phyloP scores from a whole-genome alignment of 1,140 invertebrate genomes.

The Varroa destructor region DNA sequence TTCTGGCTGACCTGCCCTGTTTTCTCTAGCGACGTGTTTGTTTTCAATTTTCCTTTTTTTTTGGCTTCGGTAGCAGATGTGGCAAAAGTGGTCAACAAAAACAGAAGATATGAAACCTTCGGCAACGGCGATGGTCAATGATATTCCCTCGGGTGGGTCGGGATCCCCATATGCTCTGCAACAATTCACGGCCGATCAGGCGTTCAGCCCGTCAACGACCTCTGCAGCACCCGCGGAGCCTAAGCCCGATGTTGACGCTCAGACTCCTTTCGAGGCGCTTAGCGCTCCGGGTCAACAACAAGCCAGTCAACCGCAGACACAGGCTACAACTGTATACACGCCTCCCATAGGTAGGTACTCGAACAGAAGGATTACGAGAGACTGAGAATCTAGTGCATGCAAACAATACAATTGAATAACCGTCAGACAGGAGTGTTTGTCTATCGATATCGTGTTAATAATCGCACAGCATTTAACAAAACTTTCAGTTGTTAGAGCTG shows the following conservation, averaged over 20 bases:
- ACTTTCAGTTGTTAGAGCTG: too few relatives aligned
- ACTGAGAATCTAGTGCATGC: too few relatives aligned
- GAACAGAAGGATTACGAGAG: too few relatives aligned
- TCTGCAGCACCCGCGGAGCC: slow-evolving; percentile 14
- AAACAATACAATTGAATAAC: too few relatives aligned
- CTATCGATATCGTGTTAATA: too few relatives aligned
- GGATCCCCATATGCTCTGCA: slow-evolving; percentile 16
- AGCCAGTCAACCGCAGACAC: background rate
- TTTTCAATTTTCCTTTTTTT: too few relatives aligned
- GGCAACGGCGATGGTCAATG: slow-evolving; percentile 25
- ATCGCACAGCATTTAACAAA: too few relatives aligned
- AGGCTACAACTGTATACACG: slow-evolving; percentile 23
- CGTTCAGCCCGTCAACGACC: slow-evolving; percentile 24
- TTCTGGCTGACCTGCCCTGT: too few relatives aligned
- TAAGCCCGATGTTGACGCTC: slow-evolving; percentile 6
- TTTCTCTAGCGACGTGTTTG: too few relatives aligned
- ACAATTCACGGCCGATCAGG: slow-evolving; percentile 23
- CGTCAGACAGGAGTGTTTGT: too few relatives aligned
- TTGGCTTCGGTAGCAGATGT: slow-evolving; percentile 8
- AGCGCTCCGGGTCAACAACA: background rate
- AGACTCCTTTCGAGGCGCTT: slow-evolving; percentile 10
- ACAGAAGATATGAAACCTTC: slow-evolving; percentile 17
- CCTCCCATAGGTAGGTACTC: slow-evolving; percentile 6
- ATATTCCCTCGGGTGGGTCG: slow-evolving; percentile 17
- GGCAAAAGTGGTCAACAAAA: slow-evolving; percentile 23